A percentile compares a stretch with the other conserved stretches of the same genome.
These are phyloP conservation scores for Lasius fuliginosus DNA, from an alignment of 2,888 invertebrate species.

Conservation along the genomic window DNA sequence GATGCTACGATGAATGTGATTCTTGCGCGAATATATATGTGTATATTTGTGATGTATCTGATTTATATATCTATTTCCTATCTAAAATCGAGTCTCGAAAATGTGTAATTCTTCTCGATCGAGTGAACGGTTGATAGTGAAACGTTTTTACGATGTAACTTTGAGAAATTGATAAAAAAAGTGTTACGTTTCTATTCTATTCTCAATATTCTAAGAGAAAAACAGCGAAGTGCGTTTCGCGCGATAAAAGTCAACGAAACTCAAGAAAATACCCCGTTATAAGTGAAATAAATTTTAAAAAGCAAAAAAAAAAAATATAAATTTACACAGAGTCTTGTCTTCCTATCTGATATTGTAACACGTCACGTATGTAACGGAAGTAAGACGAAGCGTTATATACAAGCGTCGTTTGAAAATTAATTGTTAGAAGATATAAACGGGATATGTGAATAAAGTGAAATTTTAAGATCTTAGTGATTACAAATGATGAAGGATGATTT, in stretches of 20 bases:
- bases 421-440: conserved; percentile 3
- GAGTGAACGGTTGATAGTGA: neutral
- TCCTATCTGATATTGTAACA: conserved; percentile 32
- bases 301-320: conserved; percentile 18
- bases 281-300: conserved; percentile 27
- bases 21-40: conserved; percentile 25
- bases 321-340: conserved; percentile 48
- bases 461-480: conserved; percentile 13
- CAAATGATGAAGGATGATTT: conserved; percentile 29
- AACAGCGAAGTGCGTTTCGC: conserved; percentile 31
- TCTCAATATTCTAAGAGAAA: conserved; percentile 34
- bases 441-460: neutral
- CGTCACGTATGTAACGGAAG: neutral
- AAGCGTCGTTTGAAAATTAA: conserved; percentile 8
- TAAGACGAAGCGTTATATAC: neutral
- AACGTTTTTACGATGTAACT: conserved; percentile 10
- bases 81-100: conserved; percentile 13
- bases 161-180: neutral
- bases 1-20: neutral
- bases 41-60: conserved; percentile 1
- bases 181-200: conserved; percentile 8
- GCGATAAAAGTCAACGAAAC: conserved; percentile 32
- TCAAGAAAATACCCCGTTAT: conserved; percentile 24
- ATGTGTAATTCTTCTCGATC: neutral
- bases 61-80: conserved; percentile 14